Base-by-base conservation (phyloP, 2,113 vertebrate genomes). In the Blennius ocellaris region DNA sequence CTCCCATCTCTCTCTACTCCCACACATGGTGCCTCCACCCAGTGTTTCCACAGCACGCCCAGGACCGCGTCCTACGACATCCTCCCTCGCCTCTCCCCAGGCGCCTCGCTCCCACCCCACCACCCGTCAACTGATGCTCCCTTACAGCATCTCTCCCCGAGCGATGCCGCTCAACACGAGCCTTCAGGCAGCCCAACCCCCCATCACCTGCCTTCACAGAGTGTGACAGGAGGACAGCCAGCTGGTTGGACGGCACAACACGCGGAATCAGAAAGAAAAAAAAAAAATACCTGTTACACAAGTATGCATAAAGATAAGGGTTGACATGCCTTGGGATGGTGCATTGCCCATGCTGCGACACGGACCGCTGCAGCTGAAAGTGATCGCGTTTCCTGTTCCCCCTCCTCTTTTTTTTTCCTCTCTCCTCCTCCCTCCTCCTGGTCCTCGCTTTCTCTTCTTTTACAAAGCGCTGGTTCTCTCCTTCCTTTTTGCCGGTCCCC, bases 311-410 rank as follows among this genome's bases (percentile, higher is more conserved):
- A 52, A 93, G 65, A 89, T 59, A 89, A 89, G 56, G 72, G 80
- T 86, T 88, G 87, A 94, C 94, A 89, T 95, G 92, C 93, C 94
- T 94, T 95, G 94, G 73, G 94, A 95, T 88, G 94, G 93, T 95
- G 94, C 93, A 92, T 94, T 95, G 92, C 93, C 94, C 94, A 95
- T 95, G 90, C 90, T 94, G 93, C 92, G 87, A 88, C 90, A 89
- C 89, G 77, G 89, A 90, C 87, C 86, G 90, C 90, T 92, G 86
- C 82, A 88, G 88, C 89, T 86, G 86, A 88, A 88, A 92, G 90
- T 92, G 87, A 93, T 91, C 85, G 87, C 84, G 89, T 88, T 93
- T 92, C 92, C 92, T 92, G 83, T 87, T 92, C 85, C 84, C 83
- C 89, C 90, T 87, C 84, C 83, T 85, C 84, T 87, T 84, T 85